A percentile compares a stretch with the other conserved stretches of the same genome.
These are phyloP conservation scores for Psix sp. DNA, from an alignment of 1,140 invertebrate genomes.

Conservation along the genomic window DNA sequence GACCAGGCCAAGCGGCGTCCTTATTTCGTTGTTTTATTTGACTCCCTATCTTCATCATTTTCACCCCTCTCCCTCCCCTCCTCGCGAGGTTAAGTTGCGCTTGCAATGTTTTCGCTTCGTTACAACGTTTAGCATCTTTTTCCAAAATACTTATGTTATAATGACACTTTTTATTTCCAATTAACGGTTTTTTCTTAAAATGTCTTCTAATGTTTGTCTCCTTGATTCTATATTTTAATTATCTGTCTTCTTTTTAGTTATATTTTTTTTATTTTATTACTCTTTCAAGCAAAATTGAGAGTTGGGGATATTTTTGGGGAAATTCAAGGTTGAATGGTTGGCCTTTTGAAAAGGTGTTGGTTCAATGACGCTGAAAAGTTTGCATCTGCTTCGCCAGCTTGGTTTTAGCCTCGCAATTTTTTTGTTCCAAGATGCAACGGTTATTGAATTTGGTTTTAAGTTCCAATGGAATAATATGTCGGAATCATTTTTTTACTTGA, in stretches of 20 bases:
- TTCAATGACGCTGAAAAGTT: not conserved
- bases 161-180: not conserved
- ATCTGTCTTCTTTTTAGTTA: too few relatives aligned
- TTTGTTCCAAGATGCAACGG: not conserved
- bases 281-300: too few relatives aligned
- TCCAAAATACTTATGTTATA: not conserved
- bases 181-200: not conserved
- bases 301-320: too few relatives aligned
- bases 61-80: not conserved
- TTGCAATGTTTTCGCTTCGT: slow-evolving; percentile 14
- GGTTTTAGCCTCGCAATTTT: not conserved
- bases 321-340: too few relatives aligned
- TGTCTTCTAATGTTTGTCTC: too few relatives aligned
- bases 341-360: not conserved
- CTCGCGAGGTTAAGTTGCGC: slow-evolving; percentile 21
- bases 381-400: not conserved
- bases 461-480: too few relatives aligned
- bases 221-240: too few relatives aligned
- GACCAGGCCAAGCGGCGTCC: not conserved
- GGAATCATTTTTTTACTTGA: too few relatives aligned
- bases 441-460: not conserved
- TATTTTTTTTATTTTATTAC: too few relatives aligned
- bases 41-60: not conserved
- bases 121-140: not conserved
- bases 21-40: slow-evolving; percentile 1